phyloP scores from a whole-genome alignment of 92 coral and sea anemone species.

The Micromussa lordhowensis region DNA sequence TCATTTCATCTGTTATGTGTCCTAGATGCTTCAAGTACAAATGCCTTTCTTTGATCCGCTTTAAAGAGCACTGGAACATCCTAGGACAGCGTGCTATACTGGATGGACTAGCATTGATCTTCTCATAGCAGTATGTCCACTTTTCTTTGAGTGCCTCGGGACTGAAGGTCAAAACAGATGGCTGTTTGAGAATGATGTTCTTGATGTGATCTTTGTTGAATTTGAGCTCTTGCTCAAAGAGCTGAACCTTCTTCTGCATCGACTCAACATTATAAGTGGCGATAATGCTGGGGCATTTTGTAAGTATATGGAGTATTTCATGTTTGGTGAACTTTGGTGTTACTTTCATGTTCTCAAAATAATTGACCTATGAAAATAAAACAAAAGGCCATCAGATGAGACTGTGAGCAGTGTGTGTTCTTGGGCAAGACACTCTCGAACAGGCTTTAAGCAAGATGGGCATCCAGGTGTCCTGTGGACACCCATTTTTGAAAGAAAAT shows the following conservation, averaged over 20 bases:
- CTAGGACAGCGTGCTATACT: conserved; percentile 95
- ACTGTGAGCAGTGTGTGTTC: too few relatives aligned
- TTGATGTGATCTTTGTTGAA: conserved; percentile 89
- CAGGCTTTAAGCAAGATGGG: too few relatives aligned
- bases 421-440: too few relatives aligned
- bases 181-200: conserved; percentile 91
- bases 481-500: too few relatives aligned
- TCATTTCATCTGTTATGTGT: conserved; percentile 70
- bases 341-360: conserved; percentile 70
- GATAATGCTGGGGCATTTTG: conserved; percentile 89
- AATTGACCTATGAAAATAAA: conserved; percentile 65
- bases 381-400: not conserved
- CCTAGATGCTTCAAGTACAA: conserved; percentile 77
- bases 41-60: conserved; percentile 87
- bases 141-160: conserved; percentile 76
- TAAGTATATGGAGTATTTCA: conserved; percentile 86
- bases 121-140: conserved; percentile 81
- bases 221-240: conserved; percentile 82
- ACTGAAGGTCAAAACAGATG: conserved; percentile 89
- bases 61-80: conserved; percentile 90
- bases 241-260: conserved; percentile 66
- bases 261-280: conserved; percentile 80
- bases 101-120: conserved; percentile 77
- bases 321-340: conserved; percentile 83
- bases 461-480: too few relatives aligned